Base-by-base conservation (phyloP, 2,113 vertebrate species). In the Coryphaenoides rupestris region DNA sequence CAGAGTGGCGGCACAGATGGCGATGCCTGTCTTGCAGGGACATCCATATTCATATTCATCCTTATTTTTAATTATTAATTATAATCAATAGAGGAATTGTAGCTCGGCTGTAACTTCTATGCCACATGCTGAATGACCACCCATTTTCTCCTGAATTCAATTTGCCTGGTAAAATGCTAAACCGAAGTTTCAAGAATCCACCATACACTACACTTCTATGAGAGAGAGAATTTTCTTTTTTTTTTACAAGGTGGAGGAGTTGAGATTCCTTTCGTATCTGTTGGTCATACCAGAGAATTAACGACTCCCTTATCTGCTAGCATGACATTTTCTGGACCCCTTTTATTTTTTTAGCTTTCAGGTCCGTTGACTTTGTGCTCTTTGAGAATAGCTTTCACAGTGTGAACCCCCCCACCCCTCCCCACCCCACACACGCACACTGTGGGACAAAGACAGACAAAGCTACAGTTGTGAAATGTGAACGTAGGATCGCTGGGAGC, bases 261-360 rank as follows among this genome's bases (percentile, higher is more conserved):
- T 68, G 53, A 58, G 74, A 82, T 85, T 84, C 82, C 73, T 78
- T 33, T 23, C 40, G 75, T 82, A 84, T 87, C 82, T 66, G 55
- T 17, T 50, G n/a, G 57, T 22, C 54, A 33, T 19, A 52, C 66
- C 68, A 56, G 65, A 73, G 61, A 68, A 73, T 13, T 40, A 21
- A 17, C 46, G 28, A 55, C 59, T 9, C 61, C 33, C 66, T 74
- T 68, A 84, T 86, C 77, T 74, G 33, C 62, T 57, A 12, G 54
- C 40, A 60, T 61, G 61, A 64, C 58, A 12, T 67, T 79, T 50
- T 53, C 21, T 61, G 60, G 62, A 58, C 26, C 47, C 19, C 22
- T 40, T 40, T 40, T 50, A 26, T 63, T 2, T 40, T 54, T 67
- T 58, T 21, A 46, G 50, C 13, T 54, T 67, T 58, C 23, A 46